Base-by-base conservation (phyloP, 2,888 invertebrate genomes). In the Drosophila ustulata region DNA sequence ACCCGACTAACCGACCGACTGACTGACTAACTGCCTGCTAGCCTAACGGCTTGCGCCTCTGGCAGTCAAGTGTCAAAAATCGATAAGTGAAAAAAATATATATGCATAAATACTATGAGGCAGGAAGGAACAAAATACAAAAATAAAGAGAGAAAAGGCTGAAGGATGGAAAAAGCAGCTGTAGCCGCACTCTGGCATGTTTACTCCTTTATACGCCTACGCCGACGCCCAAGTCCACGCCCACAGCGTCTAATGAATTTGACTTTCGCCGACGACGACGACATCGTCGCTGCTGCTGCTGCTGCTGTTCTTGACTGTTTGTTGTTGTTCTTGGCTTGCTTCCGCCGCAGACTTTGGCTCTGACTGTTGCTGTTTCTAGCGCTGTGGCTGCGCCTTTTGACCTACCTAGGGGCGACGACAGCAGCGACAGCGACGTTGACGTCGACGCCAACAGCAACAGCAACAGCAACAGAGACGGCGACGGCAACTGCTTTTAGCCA, bases 401-500 rank as follows among this genome's bases (percentile, higher is more conserved):
- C 89, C 89, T 83, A 80, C 74, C 87, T 76, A 80, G 43, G 67
- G 68, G 79, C 82, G 56, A 53, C 51, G 58, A 51, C 69, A 51
- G 45, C 66, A 45, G 37, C 52, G 13, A 28, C 47, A 46, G 34
- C 56, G 53, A 59, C 34, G 11, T n/a, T 59, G 30, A 50, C 53
- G 30, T 58, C 61, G 66, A 69, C 66, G 73, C 34, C 52, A 28
- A 18, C 43, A 30, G 30, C n/a, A 13, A 11, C 43, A 30, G 30
- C n/a, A 13, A 11, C 34, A n/a, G 13, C 62, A 28, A 18, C 43
- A 30, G 30, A 9, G 11, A 11, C 32, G n/a, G 25, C 62, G 25
- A 52, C 58, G 26, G 55, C 61, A 64, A 71, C 67, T 71, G 87
- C 89, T 88, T 83, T 89, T 83, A 89, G 87, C 78, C 89, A 88